Conservation (phyloP, 2,113 vertebrate species). For the Lophotis ruficrista region DNA sequence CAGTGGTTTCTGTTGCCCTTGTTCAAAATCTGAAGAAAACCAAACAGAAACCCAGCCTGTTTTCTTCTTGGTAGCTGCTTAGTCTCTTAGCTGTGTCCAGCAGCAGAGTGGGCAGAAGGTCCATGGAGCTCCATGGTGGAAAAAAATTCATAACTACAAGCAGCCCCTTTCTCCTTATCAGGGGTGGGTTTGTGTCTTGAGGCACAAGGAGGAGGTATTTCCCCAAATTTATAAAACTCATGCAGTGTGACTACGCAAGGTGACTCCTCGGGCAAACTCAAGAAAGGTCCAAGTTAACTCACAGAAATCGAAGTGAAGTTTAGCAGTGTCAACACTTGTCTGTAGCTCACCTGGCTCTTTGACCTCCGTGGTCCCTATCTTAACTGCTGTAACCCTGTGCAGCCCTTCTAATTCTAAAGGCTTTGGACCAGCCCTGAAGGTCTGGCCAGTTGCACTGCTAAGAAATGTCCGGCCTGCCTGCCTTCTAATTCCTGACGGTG, state of each 20-base stretch:
- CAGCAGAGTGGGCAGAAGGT: not conserved
- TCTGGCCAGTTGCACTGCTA: not conserved
- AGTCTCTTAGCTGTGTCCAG: not conserved
- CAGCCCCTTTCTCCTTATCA: not conserved
- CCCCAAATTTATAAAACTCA: not conserved
- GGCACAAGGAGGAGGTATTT: not conserved
- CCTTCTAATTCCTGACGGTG: rapidly evolving
- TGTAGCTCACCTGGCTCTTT: not conserved
- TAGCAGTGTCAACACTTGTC: not conserved
- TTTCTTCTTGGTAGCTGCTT: not conserved
- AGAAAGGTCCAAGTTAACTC: not conserved
- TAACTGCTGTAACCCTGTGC: not conserved
- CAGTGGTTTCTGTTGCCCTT: not conserved
- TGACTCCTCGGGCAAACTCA: not conserved
- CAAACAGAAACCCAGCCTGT: not conserved
- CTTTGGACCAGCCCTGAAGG: not conserved
- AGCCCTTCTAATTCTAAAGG: not conserved
- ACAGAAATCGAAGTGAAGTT: not conserved
- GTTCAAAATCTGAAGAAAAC: not conserved
- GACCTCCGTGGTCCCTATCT: not conserved
- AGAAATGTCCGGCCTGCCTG: not conserved
- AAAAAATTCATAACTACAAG: not conserved
- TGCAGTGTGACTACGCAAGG: not conserved
- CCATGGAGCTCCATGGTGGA: not conserved
- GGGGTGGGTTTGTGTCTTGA: not conserved